phyloP scores from a whole-genome alignment of 2,797 vertebrate species.

The Pseudopleuronectes americanus region DNA sequence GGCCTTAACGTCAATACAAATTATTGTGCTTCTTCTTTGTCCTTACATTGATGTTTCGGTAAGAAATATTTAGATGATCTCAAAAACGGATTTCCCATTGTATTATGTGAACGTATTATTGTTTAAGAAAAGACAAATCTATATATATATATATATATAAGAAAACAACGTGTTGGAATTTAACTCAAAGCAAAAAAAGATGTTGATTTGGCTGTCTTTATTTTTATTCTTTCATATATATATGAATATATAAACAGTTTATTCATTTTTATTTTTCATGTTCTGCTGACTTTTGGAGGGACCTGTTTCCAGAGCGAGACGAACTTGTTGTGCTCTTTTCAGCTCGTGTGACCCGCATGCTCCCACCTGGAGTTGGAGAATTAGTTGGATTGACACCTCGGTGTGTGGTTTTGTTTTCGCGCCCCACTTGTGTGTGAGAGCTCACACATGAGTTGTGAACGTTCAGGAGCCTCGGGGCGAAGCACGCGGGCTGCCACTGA shows the following conservation, averaged over 20 bases:
- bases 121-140: constrained; percentile 73
- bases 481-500: constrained; percentile 30
- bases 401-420: constrained; percentile 1
- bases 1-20: constrained; percentile 58
- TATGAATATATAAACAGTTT: constrained; percentile 45
- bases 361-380: constrained; percentile 47
- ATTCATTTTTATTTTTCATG: constrained; percentile 70
- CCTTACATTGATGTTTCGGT: constrained; percentile 56
- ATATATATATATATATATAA: constrained; percentile 26
- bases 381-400: constrained; percentile 61
- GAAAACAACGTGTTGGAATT: constrained; percentile 64
- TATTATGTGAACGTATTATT: constrained; percentile 73
- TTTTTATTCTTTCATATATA: constrained; percentile 32
- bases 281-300: constrained; percentile 62
- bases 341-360: constrained; percentile 40
- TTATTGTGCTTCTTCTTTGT: constrained; percentile 63
- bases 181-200: constrained; percentile 58
- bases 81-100: constrained; percentile 66
- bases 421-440: too few relatives aligned
- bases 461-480: constrained; percentile 55
- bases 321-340: constrained; percentile 49
- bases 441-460: background rate
- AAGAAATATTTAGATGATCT: constrained; percentile 61
- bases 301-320: constrained; percentile 29
- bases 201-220: constrained; percentile 54